Evolutionary conservation across 92 coral and sea anemone species (phyloP).

Genomic region (Metridium senile): DNA sequence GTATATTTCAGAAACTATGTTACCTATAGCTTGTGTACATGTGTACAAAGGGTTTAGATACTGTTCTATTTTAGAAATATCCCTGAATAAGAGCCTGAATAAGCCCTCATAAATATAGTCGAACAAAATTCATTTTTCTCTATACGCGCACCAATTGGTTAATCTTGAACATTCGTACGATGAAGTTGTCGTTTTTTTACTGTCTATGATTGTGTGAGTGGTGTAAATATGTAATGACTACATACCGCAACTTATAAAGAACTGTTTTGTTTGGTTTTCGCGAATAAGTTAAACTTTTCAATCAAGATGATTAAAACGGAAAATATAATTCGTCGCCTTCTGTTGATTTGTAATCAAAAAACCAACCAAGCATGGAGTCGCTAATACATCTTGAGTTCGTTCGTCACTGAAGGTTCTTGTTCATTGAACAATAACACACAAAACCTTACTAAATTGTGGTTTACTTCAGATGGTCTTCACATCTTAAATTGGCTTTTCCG

Average conservation of each 20-base stretch:
- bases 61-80: neutral
- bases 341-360: conserved; percentile 15
- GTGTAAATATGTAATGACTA: conserved; percentile 23
- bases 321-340: neutral
- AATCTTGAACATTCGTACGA: neutral
- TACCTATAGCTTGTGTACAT: conserved; percentile 8
- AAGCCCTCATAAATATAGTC: neutral
- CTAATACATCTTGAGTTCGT: neutral
- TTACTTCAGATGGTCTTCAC: conserved; percentile 5
- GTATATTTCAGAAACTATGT: neutral
- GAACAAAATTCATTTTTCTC: no score
- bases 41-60: conserved; percentile 15
- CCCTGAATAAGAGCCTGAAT: neutral
- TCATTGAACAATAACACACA: neutral
- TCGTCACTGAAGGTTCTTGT: neutral
- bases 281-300: conserved; percentile 19
- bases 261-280: conserved; percentile 25
- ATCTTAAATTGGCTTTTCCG: conserved; percentile 3
- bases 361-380: conserved; percentile 22
- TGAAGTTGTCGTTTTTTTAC: neutral
- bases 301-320: conserved; percentile 9
- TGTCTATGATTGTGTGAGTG: conserved; percentile 5
- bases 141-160: no score
- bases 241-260: conserved; percentile 23
- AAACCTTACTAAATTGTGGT: neutral